Percentiles rank a stretch among this genome's conserved stretches.
Evolutionary conservation across 2,797 vertebrate species (phyloP).

Genomic region (Uromys caudimaculatus): DNA sequence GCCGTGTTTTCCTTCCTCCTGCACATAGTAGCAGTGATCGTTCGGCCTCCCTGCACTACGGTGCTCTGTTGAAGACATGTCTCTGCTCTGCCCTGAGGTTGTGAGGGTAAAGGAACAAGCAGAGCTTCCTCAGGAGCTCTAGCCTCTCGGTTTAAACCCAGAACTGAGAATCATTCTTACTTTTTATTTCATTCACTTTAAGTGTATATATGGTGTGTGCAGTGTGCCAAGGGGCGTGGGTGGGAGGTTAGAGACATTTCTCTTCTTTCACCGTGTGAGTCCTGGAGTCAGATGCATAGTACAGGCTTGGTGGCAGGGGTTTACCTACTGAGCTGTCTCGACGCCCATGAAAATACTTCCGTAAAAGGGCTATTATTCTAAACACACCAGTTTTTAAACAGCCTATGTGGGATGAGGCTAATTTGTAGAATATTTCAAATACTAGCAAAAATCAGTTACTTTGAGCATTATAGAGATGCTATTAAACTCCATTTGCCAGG

Average conservation of each 20-base stretch:
- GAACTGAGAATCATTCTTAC: not conserved
- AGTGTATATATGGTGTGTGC: not conserved
- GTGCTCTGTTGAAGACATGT: not conserved
- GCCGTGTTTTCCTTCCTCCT: not conserved
- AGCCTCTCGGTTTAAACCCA: not conserved
- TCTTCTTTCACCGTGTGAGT: not conserved
- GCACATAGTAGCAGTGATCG: not conserved
- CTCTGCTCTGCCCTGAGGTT: not conserved
- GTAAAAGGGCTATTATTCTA: not conserved
- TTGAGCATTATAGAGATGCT: not conserved
- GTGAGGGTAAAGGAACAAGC: not conserved
- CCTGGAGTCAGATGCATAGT: not conserved
- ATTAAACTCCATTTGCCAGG: constrained; percentile 20
- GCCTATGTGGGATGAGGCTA: not conserved
- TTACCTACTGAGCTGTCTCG: not conserved
- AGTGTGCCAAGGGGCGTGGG: no score
- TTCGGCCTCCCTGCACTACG: not conserved
- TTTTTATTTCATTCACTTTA: not conserved
- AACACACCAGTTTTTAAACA: constrained; percentile 2
- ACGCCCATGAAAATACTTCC: not conserved
- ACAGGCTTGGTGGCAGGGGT: not conserved
- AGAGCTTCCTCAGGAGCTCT: not conserved
- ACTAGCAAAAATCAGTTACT: not conserved
- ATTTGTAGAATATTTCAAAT: not conserved
- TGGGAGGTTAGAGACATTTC: not conserved